These are phyloP conservation scores for Drosophila suboccidentalis DNA, from an alignment of 2,888 invertebrate species.

Conservation along the genomic window DNA sequence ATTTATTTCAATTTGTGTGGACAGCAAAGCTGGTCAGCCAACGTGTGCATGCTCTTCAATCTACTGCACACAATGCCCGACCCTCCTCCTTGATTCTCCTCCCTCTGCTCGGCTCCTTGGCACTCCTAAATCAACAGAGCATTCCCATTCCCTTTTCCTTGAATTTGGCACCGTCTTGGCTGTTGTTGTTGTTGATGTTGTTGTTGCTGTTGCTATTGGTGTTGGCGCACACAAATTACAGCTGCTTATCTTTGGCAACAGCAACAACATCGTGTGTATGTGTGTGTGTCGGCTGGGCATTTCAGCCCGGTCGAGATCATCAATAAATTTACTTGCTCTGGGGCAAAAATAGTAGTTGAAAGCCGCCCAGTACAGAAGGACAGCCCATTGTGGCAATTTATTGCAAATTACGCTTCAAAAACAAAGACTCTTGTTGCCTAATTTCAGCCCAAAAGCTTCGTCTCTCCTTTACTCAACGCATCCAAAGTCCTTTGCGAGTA, in stretches of 20 bases:
- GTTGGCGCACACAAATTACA: slow-evolving; percentile 78
- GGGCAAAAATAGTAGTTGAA: slow-evolving; percentile 68
- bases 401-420: slow-evolving; percentile 80
- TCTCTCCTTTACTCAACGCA: neutral
- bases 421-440: slow-evolving; percentile 70
- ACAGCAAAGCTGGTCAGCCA: slow-evolving; percentile 69
- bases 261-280: slow-evolving; percentile 37
- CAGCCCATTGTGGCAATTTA: slow-evolving; percentile 70
- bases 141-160: slow-evolving; percentile 18
- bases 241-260: slow-evolving; percentile 78
- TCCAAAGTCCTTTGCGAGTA: slow-evolving; percentile 1
- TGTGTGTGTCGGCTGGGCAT: slow-evolving; percentile 31
- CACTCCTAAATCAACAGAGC: slow-evolving; percentile 73
- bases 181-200: slow-evolving; percentile 24
- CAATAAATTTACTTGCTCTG: slow-evolving; percentile 74
- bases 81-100: neutral
- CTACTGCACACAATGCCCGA: slow-evolving; percentile 67
- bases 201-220: slow-evolving; percentile 64
- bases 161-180: slow-evolving; percentile 58
- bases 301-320: slow-evolving; percentile 64
- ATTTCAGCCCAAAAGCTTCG: slow-evolving; percentile 51
- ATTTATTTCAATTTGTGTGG: slow-evolving; percentile 82
- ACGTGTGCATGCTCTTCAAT: slow-evolving; percentile 70
- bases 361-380: slow-evolving; percentile 37
- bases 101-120: slow-evolving; percentile 29